Conservation (phyloP, 2,113 vertebrate genomes). For the Hepsetus odoe region DNA sequence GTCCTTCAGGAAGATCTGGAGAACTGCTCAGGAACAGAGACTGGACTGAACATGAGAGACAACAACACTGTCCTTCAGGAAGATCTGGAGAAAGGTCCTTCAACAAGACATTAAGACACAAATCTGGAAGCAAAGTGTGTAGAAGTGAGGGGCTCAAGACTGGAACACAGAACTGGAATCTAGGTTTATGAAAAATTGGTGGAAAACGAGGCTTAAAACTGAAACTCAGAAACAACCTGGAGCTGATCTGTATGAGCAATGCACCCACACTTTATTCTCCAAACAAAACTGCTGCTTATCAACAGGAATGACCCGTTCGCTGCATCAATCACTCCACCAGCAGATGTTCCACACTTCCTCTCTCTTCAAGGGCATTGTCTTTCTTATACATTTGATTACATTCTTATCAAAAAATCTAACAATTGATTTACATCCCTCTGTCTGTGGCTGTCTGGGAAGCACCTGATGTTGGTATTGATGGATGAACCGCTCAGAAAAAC, state of each 20-base stretch:
- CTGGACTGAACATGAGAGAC: too few relatives aligned
- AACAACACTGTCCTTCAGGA: too few relatives aligned
- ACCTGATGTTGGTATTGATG: slow-evolving; percentile 28
- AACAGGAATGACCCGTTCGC: slow-evolving; percentile 17
- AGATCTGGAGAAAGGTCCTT: too few relatives aligned
- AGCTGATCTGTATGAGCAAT: neutral
- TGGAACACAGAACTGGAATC: too few relatives aligned
- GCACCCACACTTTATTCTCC: slow-evolving; percentile 8
- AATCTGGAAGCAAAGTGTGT: too few relatives aligned
- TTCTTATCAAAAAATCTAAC: slow-evolving; percentile 45
- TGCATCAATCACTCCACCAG: slow-evolving; percentile 29
- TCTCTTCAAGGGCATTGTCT: slow-evolving; percentile 48
- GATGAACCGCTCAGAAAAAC: slow-evolving; percentile 19
- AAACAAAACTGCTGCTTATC: slow-evolving; percentile 34
- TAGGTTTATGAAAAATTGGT: too few relatives aligned
- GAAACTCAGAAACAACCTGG: neutral
- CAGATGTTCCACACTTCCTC: slow-evolving; percentile 18
- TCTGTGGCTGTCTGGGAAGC: slow-evolving; percentile 8
- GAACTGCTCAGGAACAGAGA: too few relatives aligned
- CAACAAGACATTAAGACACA: too few relatives aligned
- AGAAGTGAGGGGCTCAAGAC: too few relatives aligned
- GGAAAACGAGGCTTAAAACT: too few relatives aligned
- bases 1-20: too few relatives aligned
- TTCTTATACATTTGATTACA: slow-evolving; percentile 46
- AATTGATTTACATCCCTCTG: slow-evolving; percentile 45